Conservation (phyloP, 2,888 invertebrate species). For the Oscheius sp. region DNA sequence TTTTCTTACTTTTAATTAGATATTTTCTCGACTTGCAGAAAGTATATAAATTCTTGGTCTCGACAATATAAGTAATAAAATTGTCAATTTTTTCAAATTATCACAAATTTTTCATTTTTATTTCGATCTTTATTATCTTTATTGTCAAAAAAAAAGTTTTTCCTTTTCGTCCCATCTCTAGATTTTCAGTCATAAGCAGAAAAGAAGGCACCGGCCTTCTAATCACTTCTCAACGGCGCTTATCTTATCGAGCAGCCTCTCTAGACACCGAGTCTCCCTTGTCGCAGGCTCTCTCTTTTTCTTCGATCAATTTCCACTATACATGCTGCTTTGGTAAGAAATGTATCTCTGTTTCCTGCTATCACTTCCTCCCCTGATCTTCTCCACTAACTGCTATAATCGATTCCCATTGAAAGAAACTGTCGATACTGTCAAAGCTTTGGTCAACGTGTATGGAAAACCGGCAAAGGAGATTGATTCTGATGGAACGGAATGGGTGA, state of each 20-base stretch:
- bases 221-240: conserved; percentile 21
- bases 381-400: conserved; percentile 4
- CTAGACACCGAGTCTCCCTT: conserved; percentile 20
- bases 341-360: conserved; percentile 1
- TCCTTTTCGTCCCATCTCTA: no score
- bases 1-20: neutral
- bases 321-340: neutral
- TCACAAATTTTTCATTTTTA: no score
- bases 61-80: no score
- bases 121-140: no score
- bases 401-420: conserved; percentile 26
- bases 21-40: neutral
- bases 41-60: no score
- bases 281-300: neutral
- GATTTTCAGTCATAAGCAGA: no score
- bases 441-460: conserved; percentile 7
- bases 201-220: no score
- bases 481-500: conserved; percentile 28
- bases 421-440: conserved; percentile 5
- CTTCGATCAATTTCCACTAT: neutral
- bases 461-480: conserved; percentile 1
- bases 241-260: conserved; percentile 22
- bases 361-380: neutral
- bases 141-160: no score
- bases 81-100: no score